phyloP scores from a whole-genome alignment of 2,888 invertebrate species.

The Dascillus cervinus region DNA sequence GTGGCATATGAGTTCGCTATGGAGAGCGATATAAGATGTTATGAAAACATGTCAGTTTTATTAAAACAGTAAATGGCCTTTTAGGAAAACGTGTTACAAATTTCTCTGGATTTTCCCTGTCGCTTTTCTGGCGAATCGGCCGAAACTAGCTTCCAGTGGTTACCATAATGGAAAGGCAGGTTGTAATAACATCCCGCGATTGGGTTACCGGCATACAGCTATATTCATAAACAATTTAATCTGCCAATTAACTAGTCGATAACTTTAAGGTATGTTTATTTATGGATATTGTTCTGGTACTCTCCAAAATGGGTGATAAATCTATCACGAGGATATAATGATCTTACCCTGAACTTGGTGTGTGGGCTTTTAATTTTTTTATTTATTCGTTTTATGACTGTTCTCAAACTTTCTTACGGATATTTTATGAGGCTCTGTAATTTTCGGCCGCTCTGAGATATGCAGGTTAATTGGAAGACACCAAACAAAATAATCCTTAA shows the following conservation, averaged over 20 bases:
- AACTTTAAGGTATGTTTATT: constrained; percentile 29
- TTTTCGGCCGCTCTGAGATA: too few relatives aligned
- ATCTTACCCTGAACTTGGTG: constrained; percentile 20
- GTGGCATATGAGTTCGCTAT: constrained; percentile 32
- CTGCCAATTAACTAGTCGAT: constrained; percentile 34
- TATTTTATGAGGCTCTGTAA: constrained; percentile 4
- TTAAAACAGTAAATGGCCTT: constrained; percentile 20
- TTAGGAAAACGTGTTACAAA: constrained; percentile 17
- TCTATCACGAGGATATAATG: constrained; percentile 27
- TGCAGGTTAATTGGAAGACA: too few relatives aligned
- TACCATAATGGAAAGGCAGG: constrained; percentile 11
- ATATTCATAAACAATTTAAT: constrained; percentile 35
- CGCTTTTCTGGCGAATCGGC: background rate
- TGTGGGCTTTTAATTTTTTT: constrained; percentile 20
- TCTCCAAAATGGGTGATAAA: constrained; percentile 28
- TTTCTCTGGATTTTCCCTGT: constrained; percentile 5
- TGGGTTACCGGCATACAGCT: constrained; percentile 31
- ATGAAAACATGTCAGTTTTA: constrained; percentile 18
- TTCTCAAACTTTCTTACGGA: constrained; percentile 8
- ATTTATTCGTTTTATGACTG: constrained; percentile 18
- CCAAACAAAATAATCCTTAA: too few relatives aligned
- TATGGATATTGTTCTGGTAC: constrained; percentile 27
- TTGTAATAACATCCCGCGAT: constrained; percentile 23
- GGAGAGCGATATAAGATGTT: constrained; percentile 20
- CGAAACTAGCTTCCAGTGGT: constrained; percentile 16